These are phyloP conservation scores for Morone chrysops DNA, from an alignment of 2,113 vertebrate species.

Conservation along the genomic window DNA sequence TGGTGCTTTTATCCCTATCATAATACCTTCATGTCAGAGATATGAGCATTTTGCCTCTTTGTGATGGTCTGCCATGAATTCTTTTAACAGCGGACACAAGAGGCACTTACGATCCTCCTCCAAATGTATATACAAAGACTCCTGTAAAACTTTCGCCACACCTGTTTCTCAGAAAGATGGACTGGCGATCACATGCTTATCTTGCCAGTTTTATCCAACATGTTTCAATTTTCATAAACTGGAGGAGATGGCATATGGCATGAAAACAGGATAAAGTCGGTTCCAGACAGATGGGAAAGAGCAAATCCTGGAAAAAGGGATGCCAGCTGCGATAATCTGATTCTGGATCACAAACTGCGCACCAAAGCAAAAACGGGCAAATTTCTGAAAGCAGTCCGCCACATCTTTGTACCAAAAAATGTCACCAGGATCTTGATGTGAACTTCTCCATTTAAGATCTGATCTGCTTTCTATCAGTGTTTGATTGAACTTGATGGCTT, in stretches of 20 bases:
- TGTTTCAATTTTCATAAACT: constrained; percentile 46
- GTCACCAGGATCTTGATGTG: constrained; percentile 40
- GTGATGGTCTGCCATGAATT: constrained; percentile 66
- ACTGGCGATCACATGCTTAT: constrained; percentile 69
- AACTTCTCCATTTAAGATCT: constrained; percentile 30
- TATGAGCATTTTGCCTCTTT: constrained; percentile 67
- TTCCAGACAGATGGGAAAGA: constrained; percentile 58
- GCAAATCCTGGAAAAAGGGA: constrained; percentile 34
- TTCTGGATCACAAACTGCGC: constrained; percentile 49
- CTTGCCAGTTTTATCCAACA: constrained; percentile 55
- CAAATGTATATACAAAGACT: constrained; percentile 47
- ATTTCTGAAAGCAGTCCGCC: constrained; percentile 51
- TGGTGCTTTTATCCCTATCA: constrained; percentile 72
- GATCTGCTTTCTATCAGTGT: constrained; percentile 68
- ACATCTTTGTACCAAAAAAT: constrained; percentile 46
- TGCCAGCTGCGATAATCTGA: constrained; percentile 62
- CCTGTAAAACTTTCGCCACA: constrained; percentile 53
- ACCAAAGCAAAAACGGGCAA: constrained; percentile 41
- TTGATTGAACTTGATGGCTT: constrained; percentile 59
- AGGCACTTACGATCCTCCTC: constrained; percentile 50
- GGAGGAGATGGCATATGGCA: constrained; percentile 58
- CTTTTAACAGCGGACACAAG: constrained; percentile 58
- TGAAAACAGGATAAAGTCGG: constrained; percentile 41
- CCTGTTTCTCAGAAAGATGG: constrained; percentile 65
- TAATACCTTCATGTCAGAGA: constrained; percentile 73